These are phyloP conservation scores for Eulemur coronatus DNA, from an alignment of 2,797 vertebrate species.

Conservation along the genomic window DNA sequence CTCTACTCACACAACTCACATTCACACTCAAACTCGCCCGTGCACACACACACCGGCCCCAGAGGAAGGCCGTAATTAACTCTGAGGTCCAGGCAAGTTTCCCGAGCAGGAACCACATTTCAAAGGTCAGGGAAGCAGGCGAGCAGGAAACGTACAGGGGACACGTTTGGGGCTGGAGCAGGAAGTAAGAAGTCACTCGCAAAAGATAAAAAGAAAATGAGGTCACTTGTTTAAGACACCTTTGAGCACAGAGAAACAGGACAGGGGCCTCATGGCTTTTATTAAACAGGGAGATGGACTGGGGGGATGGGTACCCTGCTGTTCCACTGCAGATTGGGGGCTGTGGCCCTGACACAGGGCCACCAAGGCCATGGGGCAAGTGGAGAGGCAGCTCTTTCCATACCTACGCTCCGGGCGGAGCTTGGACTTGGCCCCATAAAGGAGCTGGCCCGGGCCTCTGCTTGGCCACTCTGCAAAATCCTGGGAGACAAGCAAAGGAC, in stretches of 20 bases:
- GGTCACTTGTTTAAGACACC: background rate
- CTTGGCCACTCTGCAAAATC: background rate
- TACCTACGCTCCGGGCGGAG: background rate
- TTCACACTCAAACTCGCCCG: background rate
- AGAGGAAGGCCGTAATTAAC: slow-evolving; percentile 51
- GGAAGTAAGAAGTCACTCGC: slow-evolving; percentile 57
- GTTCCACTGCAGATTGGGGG: background rate
- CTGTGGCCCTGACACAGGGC: background rate
- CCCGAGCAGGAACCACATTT: slow-evolving; percentile 51
- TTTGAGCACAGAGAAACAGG: background rate
- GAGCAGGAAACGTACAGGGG: background rate
- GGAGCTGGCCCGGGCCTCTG: background rate
- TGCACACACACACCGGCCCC: background rate
- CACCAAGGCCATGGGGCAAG: background rate
- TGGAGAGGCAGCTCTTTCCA: background rate
- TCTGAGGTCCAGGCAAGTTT: slow-evolving; percentile 8
- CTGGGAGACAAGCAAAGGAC: background rate
- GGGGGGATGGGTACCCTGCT: background rate
- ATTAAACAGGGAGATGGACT: background rate
- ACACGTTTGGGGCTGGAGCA: background rate
- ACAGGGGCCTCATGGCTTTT: background rate
- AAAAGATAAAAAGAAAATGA: background rate
- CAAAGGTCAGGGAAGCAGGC: slow-evolving; percentile 56
- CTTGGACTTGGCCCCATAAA: background rate
- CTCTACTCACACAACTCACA: background rate